Evolutionary conservation across 2,888 invertebrate species (phyloP).

Genomic region (Lasiommata megera): DNA sequence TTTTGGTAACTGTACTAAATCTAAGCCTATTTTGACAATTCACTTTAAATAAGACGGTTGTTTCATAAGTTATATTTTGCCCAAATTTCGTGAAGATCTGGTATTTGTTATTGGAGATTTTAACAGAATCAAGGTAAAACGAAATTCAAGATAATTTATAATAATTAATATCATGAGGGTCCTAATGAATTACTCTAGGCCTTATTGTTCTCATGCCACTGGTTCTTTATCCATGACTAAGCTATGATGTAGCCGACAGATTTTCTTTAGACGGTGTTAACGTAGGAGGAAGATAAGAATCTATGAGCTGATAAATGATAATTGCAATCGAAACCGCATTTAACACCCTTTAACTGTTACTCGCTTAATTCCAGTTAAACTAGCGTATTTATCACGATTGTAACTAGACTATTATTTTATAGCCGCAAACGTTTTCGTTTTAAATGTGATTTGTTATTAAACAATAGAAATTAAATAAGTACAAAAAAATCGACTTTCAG

Average conservation of each 20-base stretch:
- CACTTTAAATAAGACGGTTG: too few relatives aligned
- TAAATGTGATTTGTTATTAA: not conserved
- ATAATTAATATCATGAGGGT: too few relatives aligned
- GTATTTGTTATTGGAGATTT: too few relatives aligned
- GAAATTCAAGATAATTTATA: too few relatives aligned
- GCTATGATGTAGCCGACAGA: not conserved
- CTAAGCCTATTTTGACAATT: too few relatives aligned
- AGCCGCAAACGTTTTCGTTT: not conserved
- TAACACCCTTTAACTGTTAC: conserved; percentile 13
- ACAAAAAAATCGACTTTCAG: too few relatives aligned
- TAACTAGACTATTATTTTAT: not conserved
- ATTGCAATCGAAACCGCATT: conserved; percentile 14
- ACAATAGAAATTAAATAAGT: too few relatives aligned
- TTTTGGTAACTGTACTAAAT: too few relatives aligned
- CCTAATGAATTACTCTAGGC: too few relatives aligned
- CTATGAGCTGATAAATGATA: conserved; percentile 14
- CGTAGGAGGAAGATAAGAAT: conserved; percentile 15
- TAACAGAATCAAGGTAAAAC: too few relatives aligned
- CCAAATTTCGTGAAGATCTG: too few relatives aligned
- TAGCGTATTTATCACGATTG: conserved; percentile 3
- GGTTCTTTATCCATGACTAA: not conserved
- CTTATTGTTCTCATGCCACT: not conserved
- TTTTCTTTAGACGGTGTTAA: conserved; percentile 11
- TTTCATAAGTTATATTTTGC: too few relatives aligned
- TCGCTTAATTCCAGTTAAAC: conserved; percentile 6